A percentile compares a stretch with the other conserved stretches of the same genome.
These are phyloP conservation scores for Biston stratarius DNA, from an alignment of 2,888 invertebrate genomes.

Conservation along the genomic window DNA sequence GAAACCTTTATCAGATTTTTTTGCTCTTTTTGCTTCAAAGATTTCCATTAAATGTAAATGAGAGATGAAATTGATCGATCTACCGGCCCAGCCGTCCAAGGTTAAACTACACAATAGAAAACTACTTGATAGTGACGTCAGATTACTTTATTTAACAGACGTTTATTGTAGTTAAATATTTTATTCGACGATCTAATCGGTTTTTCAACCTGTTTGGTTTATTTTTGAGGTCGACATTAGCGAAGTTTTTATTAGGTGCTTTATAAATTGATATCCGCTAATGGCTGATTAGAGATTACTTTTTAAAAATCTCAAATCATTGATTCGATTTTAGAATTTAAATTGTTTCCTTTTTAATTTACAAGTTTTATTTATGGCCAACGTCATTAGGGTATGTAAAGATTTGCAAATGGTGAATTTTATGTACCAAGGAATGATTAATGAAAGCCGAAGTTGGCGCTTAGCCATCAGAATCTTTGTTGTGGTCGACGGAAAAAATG, in stretches of 20 bases:
- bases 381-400: constrained; percentile 58
- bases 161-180: constrained; percentile 37
- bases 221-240: constrained; percentile 48
- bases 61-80: constrained; percentile 66
- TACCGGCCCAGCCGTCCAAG: constrained; percentile 53
- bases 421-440: constrained; percentile 71
- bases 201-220: constrained; percentile 44
- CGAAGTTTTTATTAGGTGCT: constrained; percentile 48
- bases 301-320: constrained; percentile 42
- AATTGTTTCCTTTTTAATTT: constrained; percentile 44
- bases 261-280: constrained; percentile 52
- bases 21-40: constrained; percentile 58
- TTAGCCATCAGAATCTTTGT: constrained; percentile 68
- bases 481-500: constrained; percentile 61
- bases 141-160: constrained; percentile 41
- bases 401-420: constrained; percentile 67
- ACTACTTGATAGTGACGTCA: constrained; percentile 53
- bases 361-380: constrained; percentile 45
- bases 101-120: constrained; percentile 53
- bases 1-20: constrained; percentile 44
- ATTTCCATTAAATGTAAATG: constrained; percentile 69
- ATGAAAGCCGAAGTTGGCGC: constrained; percentile 70
- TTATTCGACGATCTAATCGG: constrained; percentile 39
- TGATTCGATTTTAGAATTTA: constrained; percentile 35
- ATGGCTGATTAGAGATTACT: constrained; percentile 45